Evolutionary conservation across 2,888 invertebrate species (phyloP), one percentile per base, ranked within the genome.

Genomic region (Zootermopsis nevadensis): DNA sequence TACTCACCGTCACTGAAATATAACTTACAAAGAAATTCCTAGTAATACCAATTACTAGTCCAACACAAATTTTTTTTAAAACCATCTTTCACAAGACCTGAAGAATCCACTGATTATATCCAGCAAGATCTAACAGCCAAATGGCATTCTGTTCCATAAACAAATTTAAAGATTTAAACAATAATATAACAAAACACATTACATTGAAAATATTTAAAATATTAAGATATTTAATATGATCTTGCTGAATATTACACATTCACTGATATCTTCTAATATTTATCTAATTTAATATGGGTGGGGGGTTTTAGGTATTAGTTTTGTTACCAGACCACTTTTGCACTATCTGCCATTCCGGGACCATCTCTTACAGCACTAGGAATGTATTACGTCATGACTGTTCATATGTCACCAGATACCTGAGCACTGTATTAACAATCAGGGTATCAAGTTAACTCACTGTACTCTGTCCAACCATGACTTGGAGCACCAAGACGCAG

Each of bases 381-480:
- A 74, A 74, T 74, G 74, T 74, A 74, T 69, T 33, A 22, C 15
- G 66, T 15, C 33, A 22, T 27, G 60, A n/a, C 1, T 27, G 69
- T 33, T 33, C 30, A 31, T 69, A n/a, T 69, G 33, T 19, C 69
- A 69, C 69, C 60, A 69, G 69, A 33, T 22, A 69, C 33, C 33
- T 33, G 27, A 7, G 60, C 60, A 38, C 74, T 74, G 74, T 24
- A 19, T 74, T 74, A 74, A 38, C 22, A 31, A 74, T n/a, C 35
- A 38, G 38, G 24, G 38, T 74, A 87, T 90, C 89, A 91, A 83
- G 90, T 90, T 80, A 90, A 87, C 86, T 90, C 90, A 84, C 89
- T 88, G 86, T 90, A 90, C 84, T 90, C 90, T 69, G 90, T 90
- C 87, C 89, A 90, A 4, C 90, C 91, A 86, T 91, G 90, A 87